Evolutionary conservation across 2,888 invertebrate genomes (phyloP).

Genomic region (Dione juno): DNA sequence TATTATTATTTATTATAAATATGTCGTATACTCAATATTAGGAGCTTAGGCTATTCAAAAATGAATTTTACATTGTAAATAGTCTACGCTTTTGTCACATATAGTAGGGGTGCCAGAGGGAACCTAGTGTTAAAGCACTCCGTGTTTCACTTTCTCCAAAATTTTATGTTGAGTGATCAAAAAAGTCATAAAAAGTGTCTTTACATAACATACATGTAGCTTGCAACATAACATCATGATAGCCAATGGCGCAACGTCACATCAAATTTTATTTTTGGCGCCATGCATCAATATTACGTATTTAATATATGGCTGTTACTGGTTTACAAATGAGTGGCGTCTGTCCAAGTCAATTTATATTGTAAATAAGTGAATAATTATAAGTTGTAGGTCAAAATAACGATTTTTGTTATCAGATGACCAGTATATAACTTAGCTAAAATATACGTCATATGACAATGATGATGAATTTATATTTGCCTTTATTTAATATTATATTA

Average conservation of each 20-base stretch:
- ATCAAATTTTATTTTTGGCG: slow-evolving; percentile 39
- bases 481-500: neutral
- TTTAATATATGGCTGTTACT: slow-evolving; percentile 28
- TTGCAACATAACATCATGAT: slow-evolving; percentile 10
- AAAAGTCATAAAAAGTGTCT: neutral
- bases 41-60: no score
- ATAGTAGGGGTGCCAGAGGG: no score
- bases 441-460: neutral
- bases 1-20: no score
- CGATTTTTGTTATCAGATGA: no score
- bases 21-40: no score
- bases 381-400: neutral
- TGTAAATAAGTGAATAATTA: slow-evolving; percentile 28
- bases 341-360: slow-evolving; percentile 22
- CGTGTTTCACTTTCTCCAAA: no score
- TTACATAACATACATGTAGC: neutral
- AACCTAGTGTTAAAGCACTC: no score
- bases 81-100: no score
- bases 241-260: slow-evolving; percentile 30
- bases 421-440: no score
- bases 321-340: slow-evolving; percentile 35
- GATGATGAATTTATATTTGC: neutral
- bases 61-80: no score
- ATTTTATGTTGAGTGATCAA: no score
- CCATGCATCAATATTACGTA: slow-evolving; percentile 30